phyloP scores from a whole-genome alignment of 2,888 invertebrate genomes.

The Mystacides longicornis region DNA sequence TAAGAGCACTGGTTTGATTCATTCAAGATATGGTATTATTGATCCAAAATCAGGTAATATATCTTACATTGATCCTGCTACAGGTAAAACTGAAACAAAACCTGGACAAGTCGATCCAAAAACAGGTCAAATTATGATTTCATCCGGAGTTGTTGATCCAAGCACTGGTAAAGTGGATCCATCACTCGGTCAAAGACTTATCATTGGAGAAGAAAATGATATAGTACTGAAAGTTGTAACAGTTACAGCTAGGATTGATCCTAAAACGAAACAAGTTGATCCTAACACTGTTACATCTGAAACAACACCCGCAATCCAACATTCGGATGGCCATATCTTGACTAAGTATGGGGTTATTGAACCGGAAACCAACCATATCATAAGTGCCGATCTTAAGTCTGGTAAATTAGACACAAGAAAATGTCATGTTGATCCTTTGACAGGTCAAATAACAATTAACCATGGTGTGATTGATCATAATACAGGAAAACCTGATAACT shows the following conservation, averaged over 20 bases:
- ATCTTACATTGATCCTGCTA: constrained; percentile 39
- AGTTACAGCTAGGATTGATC: constrained; percentile 39
- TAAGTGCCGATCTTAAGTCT: constrained; percentile 41
- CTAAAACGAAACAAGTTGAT: constrained; percentile 45
- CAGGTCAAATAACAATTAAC: constrained; percentile 51
- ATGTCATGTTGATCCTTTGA: constrained; percentile 46
- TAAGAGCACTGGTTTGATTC: constrained; percentile 39
- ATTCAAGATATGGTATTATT: constrained; percentile 51
- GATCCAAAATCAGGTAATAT: constrained; percentile 54
- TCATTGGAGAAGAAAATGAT: constrained; percentile 38
- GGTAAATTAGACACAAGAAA: constrained; percentile 52
- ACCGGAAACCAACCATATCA: constrained; percentile 51
- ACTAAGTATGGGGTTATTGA: constrained; percentile 62
- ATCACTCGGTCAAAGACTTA: constrained; percentile 49
- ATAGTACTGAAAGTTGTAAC: constrained; percentile 37
- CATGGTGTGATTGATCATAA: constrained; percentile 51
- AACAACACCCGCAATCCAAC: constrained; percentile 44
- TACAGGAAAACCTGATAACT: constrained; percentile 53
- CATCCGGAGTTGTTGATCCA: constrained; percentile 51
- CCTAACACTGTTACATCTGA: constrained; percentile 49
- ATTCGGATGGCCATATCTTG: constrained; percentile 42
- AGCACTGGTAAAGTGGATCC: constrained; percentile 56
- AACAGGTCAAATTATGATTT: constrained; percentile 47
- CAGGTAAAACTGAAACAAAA: constrained; percentile 42
- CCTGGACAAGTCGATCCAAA: constrained; percentile 44